phyloP scores from a whole-genome alignment of 2,888 invertebrate species.

The Mesorhabditis spiculigera region DNA sequence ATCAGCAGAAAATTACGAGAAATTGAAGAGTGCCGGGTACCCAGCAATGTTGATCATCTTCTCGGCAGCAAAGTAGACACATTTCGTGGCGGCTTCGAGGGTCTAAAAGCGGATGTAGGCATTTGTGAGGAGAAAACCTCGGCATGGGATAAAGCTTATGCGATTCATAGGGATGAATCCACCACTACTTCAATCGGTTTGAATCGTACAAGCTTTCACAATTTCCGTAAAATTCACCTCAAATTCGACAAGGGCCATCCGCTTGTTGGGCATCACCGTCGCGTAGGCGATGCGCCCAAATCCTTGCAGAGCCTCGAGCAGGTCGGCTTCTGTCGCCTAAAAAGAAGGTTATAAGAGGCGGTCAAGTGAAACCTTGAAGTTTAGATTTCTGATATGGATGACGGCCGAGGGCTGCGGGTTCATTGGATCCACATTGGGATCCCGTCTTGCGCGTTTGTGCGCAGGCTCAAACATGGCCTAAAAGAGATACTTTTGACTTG shows the following conservation, averaged over 20 bases:
- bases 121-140: no score
- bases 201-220: no score
- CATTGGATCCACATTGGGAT: conserved; percentile 59
- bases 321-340: conserved; percentile 61
- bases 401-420: conserved; percentile 62
- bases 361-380: conserved; percentile 43
- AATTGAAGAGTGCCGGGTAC: conserved; percentile 10
- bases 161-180: no score
- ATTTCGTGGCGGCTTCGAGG: conserved; percentile 8
- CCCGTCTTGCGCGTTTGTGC: conserved; percentile 31
- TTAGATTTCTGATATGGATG: conserved; percentile 62
- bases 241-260: conserved; percentile 56
- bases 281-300: conserved; percentile 61
- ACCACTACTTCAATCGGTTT: no score
- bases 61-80: conserved; percentile 44
- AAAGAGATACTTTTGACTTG: no score
- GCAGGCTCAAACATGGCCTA: conserved; percentile 9
- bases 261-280: conserved; percentile 45
- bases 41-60: conserved; percentile 60
- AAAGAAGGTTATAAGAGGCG: conserved; percentile 5
- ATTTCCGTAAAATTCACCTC: conserved; percentile 15
- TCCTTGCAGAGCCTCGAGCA: conserved; percentile 61
- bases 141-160: no score
- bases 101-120: no score
- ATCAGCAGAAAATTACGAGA: no score